These are phyloP conservation scores for Notocelia uddmanniana DNA, from an alignment of 2,888 invertebrate genomes.

Conservation along the genomic window DNA sequence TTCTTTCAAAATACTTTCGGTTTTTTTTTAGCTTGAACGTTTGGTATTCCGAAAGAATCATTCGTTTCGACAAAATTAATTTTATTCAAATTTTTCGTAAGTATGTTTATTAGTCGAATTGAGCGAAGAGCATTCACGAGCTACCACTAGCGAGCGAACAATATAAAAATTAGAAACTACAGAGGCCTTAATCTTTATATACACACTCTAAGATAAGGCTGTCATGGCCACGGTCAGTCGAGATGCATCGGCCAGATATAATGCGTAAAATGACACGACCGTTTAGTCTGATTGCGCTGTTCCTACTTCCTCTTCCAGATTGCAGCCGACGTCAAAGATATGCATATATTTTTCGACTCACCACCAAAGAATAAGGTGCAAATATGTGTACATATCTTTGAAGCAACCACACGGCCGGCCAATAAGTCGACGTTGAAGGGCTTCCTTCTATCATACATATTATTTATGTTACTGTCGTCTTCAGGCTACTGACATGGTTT, in stretches of 20 bases:
- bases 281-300: background rate
- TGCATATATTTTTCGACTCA: too few species aligned
- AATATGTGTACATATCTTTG: too few species aligned
- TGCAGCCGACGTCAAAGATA: background rate
- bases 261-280: background rate
- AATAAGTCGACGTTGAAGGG: background rate
- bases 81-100: too few species aligned
- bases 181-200: background rate
- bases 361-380: too few species aligned
- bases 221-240: background rate
- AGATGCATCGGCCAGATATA: background rate
- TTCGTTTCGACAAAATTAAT: too few species aligned
- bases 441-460: background rate
- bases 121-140: too few species aligned
- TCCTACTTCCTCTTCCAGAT: background rate
- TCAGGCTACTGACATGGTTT: background rate
- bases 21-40: too few species aligned
- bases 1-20: too few species aligned
- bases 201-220: background rate
- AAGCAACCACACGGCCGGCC: background rate
- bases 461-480: background rate
- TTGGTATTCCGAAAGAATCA: too few species aligned
- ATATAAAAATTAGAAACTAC: too few species aligned
- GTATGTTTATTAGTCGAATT: too few species aligned
- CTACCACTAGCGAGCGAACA: too few species aligned